Evolutionary conservation across 2,888 invertebrate species (phyloP).

Genomic region (Ariolimax columbianus): DNA sequence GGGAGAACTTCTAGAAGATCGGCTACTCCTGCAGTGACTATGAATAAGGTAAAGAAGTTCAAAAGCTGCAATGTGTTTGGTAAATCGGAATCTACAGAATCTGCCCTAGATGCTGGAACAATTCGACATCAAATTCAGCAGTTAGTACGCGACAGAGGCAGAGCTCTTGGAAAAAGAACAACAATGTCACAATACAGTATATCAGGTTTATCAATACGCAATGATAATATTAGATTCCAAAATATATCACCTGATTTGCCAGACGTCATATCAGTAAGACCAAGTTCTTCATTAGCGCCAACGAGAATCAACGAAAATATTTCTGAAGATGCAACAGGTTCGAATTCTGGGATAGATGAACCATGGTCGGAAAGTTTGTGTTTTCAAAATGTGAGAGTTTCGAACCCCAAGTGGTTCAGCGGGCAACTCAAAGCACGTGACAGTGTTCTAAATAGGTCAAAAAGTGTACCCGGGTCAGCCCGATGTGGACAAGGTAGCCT

Average conservation of each 20-base stretch:
- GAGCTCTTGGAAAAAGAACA: not conserved
- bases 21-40: slow-evolving; percentile 50
- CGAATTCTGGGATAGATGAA: not conserved
- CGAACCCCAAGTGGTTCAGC: not conserved
- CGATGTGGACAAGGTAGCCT: not conserved
- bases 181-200: slow-evolving; percentile 15
- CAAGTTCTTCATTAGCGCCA: slow-evolving; percentile 6
- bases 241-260: slow-evolving; percentile 27
- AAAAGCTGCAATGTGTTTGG: slow-evolving; percentile 56
- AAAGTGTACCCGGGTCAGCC: not conserved
- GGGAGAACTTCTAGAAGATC: slow-evolving; percentile 34
- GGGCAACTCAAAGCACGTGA: not conserved
- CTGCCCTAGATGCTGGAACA: slow-evolving; percentile 15
- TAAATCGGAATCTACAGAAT: slow-evolving; percentile 40
- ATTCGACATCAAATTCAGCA: slow-evolving; percentile 37
- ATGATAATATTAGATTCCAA: slow-evolving; percentile 11
- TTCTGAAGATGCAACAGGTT: not conserved
- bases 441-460: slow-evolving; percentile 18
- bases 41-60: slow-evolving; percentile 54
- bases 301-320: not conserved
- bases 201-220: slow-evolving; percentile 22
- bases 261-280: slow-evolving; percentile 25
- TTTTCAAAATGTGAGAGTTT: not conserved
- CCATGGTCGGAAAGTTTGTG: not conserved
- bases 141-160: slow-evolving; percentile 30